phyloP scores from a whole-genome alignment of 1,140 invertebrate genomes.

The Bombus sibiricus region DNA sequence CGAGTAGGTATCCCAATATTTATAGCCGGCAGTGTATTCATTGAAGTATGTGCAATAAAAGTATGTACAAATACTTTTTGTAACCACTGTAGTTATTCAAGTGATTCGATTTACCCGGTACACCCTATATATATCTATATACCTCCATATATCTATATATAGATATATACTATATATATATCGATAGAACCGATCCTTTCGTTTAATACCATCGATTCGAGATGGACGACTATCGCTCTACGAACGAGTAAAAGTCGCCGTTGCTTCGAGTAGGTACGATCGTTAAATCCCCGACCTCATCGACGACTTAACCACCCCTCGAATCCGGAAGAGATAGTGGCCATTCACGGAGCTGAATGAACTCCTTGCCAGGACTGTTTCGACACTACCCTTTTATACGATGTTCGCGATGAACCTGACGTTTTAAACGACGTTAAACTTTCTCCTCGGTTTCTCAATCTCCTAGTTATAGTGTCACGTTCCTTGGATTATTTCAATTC shows the following conservation, averaged over 20 bases:
- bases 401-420: conserved; percentile 30
- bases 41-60: too few relatives aligned
- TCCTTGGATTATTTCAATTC: conserved; percentile 28
- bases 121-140: neutral
- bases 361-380: conserved; percentile 58
- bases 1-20: too few relatives aligned
- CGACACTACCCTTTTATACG: conserved; percentile 47
- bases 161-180: neutral
- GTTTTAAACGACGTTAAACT: conserved; percentile 15
- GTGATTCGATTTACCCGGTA: neutral
- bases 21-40: too few relatives aligned
- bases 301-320: conserved; percentile 61
- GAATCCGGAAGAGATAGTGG: conserved; percentile 63
- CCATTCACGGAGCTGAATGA: conserved; percentile 63
- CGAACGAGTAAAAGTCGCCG: conserved; percentile 50
- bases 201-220: conserved; percentile 58
- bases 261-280: conserved; percentile 49
- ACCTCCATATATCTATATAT: neutral
- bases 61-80: neutral
- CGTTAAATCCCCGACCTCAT: conserved; percentile 65
- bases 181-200: conserved; percentile 40
- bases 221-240: conserved; percentile 5
- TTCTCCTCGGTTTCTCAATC: neutral
- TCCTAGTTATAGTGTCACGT: conserved; percentile 30
- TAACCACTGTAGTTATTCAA: neutral